A percentile compares a stretch with the other conserved stretches of the same genome.
Evolutionary conservation across 1,140 invertebrate species (phyloP).

Genomic region (Brachionus paranguensis): DNA sequence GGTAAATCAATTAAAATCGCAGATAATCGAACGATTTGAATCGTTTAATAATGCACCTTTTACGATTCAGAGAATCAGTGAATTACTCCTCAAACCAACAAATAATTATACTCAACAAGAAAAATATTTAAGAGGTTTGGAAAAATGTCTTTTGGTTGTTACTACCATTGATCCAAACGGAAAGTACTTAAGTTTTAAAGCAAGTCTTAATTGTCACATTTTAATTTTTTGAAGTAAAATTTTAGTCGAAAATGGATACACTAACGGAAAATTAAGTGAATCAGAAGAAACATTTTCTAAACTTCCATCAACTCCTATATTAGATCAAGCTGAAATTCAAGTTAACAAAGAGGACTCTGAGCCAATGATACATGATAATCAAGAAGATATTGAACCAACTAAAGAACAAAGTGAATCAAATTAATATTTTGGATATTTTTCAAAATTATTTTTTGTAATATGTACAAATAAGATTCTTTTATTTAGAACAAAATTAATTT

Average conservation of each 20-base stretch:
- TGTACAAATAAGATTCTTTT: background rate
- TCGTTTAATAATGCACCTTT: conserved; percentile 79
- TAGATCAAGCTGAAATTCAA: background rate
- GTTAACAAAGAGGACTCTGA: background rate
- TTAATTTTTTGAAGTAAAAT: conserved; percentile 27
- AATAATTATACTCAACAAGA: conserved; percentile 90
- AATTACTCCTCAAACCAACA: conserved; percentile 78
- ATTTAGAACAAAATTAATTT: background rate
- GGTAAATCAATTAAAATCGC: conserved; percentile 13
- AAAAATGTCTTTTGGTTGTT: conserved; percentile 80
- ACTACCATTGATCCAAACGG: conserved; percentile 77
- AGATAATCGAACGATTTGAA: conserved; percentile 37
- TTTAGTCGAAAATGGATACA: background rate
- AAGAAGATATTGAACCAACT: background rate
- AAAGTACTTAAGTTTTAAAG: conserved; percentile 45
- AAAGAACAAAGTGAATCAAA: background rate
- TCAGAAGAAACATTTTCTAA: background rate
- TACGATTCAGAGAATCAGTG: conserved; percentile 88
- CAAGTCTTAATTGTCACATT: background rate
- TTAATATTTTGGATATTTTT: background rate
- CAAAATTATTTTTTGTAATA: background rate
- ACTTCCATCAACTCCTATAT: background rate
- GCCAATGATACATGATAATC: background rate
- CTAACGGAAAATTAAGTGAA: background rate
- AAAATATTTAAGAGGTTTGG: conserved; percentile 88